Percentiles rank a stretch among this genome's conserved stretches.
These are phyloP conservation scores for Trichogramma pretiosum DNA, from an alignment of 1,140 invertebrate species.

Conservation along the genomic window DNA sequence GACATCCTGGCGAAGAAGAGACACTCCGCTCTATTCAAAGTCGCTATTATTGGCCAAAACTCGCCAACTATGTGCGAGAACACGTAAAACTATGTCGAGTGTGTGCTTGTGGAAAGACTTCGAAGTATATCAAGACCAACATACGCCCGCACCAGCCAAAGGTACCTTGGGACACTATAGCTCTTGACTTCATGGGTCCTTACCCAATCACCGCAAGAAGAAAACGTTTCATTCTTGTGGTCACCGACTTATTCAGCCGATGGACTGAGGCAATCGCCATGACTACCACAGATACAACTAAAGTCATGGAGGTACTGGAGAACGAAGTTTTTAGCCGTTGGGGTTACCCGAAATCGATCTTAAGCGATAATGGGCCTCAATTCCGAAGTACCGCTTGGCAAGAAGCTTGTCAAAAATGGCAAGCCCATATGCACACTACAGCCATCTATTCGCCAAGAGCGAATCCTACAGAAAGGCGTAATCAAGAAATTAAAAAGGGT, in stretches of 20 bases:
- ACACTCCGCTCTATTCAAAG: neutral
- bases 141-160: neutral
- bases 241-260: slow-evolving; percentile 21
- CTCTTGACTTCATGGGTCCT: slow-evolving; percentile 22
- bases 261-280: slow-evolving; percentile 24
- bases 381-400: neutral
- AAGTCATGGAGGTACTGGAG: neutral
- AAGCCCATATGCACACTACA: too few relatives aligned
- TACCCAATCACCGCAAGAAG: slow-evolving; percentile 17
- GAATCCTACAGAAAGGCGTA: too few relatives aligned
- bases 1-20: slow-evolving; percentile 5
- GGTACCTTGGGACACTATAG: slow-evolving; percentile 18
- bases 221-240: slow-evolving; percentile 19
- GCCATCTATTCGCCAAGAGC: too few relatives aligned
- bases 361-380: neutral
- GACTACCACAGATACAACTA: neutral
- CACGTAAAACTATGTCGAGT: too few relatives aligned
- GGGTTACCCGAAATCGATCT: too few relatives aligned
- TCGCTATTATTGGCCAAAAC: neutral
- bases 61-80: slow-evolving; percentile 8
- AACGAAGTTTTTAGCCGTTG: neutral
- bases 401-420: too few relatives aligned
- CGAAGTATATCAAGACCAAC: neutral
- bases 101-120: slow-evolving; percentile 15
- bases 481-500: too few relatives aligned